Percentiles rank a stretch among this genome's conserved stretches.
phyloP scores from a whole-genome alignment of 2,113 vertebrate species.

The Serinus canaria region DNA sequence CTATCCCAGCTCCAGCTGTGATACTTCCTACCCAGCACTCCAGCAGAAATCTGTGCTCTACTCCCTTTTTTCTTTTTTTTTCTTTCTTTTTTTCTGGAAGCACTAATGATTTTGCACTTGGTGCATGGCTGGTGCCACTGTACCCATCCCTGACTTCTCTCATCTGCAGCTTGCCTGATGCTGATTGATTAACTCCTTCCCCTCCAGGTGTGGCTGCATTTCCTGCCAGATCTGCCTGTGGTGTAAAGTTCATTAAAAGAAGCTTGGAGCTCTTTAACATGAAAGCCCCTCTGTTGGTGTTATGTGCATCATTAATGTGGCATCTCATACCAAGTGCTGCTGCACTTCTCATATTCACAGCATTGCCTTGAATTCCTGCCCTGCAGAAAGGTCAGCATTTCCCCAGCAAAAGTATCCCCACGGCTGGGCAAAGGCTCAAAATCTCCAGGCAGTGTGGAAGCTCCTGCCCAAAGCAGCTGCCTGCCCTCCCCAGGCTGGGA shows the following conservation, averaged over 20 bases:
- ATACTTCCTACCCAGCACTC: neutral
- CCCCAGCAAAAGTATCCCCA: neutral
- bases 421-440: neutral
- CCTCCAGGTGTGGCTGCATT: neutral
- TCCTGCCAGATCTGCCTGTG: neutral
- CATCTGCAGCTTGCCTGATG: neutral
- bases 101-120: neutral
- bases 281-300: accelerated
- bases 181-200: neutral
- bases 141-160: neutral
- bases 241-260: neutral
- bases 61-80: neutral
- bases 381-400: neutral
- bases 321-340: neutral
- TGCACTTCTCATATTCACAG: neutral
- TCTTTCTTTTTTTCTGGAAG: neutral
- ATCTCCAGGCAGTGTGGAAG: neutral
- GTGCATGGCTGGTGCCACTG: neutral
- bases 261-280: neutral
- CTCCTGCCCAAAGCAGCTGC: neutral
- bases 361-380: neutral
- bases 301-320: neutral
- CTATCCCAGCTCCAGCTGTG: conserved; percentile 44
- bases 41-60: neutral
- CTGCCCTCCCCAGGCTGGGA: neutral